phyloP scores from a whole-genome alignment of 2,888 invertebrate species.

The Corythucha ciliata region DNA sequence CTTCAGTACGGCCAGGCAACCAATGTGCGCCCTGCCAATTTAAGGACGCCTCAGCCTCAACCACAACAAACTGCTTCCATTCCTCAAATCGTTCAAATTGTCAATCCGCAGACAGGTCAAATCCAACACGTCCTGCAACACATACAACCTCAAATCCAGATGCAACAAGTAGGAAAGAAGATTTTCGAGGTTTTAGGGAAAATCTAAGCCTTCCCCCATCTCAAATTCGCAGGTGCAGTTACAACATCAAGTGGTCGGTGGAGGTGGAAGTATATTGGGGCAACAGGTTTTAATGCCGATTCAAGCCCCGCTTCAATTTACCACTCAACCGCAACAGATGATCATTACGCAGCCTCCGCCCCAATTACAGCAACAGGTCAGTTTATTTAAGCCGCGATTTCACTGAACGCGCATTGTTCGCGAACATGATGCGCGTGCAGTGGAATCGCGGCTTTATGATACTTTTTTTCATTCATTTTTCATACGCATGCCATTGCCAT shows the following conservation, averaged over 20 bases:
- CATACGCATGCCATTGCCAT: no score
- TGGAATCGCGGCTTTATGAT: no score
- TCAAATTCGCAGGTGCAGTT: conserved; percentile 18
- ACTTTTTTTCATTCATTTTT: no score
- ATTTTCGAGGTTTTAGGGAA: not conserved
- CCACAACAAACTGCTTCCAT: conserved; percentile 16
- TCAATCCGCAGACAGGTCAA: conserved; percentile 30
- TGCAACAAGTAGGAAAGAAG: conserved; percentile 23
- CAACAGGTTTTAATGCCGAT: conserved; percentile 27
- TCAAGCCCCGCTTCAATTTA: conserved; percentile 24
- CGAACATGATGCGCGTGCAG: no score
- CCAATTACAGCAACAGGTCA: conserved; percentile 22
- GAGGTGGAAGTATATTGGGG: conserved; percentile 21
- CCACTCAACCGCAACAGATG: conserved; percentile 27
- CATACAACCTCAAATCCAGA: conserved; percentile 28
- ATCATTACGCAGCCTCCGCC: conserved; percentile 26
- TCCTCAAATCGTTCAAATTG: conserved; percentile 30
- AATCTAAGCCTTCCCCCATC: not conserved
- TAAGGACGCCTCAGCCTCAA: conserved; percentile 15
- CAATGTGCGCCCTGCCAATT: conserved; percentile 17
- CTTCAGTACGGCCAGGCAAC: conserved; percentile 28
- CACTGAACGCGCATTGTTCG: no score
- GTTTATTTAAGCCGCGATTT: no score
- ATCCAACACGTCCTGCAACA: conserved; percentile 29
- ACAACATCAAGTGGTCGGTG: conserved; percentile 16